Evolutionary conservation across 2,888 invertebrate genomes (phyloP).

Genomic region (Barypeithes pellucidus): DNA sequence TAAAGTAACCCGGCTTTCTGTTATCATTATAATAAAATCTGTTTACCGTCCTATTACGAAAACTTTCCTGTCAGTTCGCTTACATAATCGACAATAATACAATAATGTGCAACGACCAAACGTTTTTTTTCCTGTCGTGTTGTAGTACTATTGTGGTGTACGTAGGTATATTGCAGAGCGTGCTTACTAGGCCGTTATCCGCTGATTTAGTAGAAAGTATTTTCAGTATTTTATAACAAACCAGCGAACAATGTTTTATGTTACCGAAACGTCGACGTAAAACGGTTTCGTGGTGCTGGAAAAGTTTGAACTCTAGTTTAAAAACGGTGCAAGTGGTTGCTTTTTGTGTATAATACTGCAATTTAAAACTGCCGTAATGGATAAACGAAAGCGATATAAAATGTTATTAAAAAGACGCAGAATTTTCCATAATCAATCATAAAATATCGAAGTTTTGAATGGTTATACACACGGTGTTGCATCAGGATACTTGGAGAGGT

Average conservation of each 20-base stretch:
- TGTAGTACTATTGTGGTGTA: slow-evolving; percentile 31
- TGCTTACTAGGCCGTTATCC: slow-evolving; percentile 42
- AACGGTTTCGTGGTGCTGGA: background rate
- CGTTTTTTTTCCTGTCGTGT: slow-evolving; percentile 29
- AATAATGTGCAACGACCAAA: slow-evolving; percentile 37
- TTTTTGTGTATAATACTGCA: background rate
- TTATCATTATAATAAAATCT: slow-evolving; percentile 28
- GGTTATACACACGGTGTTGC: too few relatives aligned
- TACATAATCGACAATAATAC: slow-evolving; percentile 37
- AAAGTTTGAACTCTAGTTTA: slow-evolving; percentile 2
- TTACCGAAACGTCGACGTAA: slow-evolving; percentile 12
- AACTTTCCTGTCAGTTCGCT: slow-evolving; percentile 33
- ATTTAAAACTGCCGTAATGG: background rate
- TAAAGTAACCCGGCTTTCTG: slow-evolving; percentile 23
- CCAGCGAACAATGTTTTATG: slow-evolving; percentile 16
- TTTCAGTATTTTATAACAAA: slow-evolving; percentile 41
- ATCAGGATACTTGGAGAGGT: too few relatives aligned
- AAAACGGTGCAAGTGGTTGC: slow-evolving; percentile 2
- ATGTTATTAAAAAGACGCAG: too few relatives aligned
- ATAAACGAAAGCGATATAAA: too few relatives aligned
- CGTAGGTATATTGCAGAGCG: slow-evolving; percentile 24
- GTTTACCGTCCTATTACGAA: slow-evolving; percentile 18
- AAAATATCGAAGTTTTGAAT: too few relatives aligned
- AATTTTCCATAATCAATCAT: too few relatives aligned
- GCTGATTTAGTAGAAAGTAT: slow-evolving; percentile 49